Evolutionary conservation across 2,888 invertebrate genomes (phyloP).

Genomic region (Lamellibrachia columna): DNA sequence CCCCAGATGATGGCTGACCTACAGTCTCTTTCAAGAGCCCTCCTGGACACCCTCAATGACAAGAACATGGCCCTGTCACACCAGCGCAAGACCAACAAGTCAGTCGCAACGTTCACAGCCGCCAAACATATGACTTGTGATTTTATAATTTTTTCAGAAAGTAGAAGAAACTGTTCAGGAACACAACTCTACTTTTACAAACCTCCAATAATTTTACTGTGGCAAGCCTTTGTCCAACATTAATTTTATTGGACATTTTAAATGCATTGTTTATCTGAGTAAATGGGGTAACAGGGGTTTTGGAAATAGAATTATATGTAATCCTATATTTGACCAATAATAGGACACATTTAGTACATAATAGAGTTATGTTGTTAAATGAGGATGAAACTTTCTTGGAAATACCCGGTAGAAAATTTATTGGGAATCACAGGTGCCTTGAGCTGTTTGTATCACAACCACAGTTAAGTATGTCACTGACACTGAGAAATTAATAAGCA

Average conservation of each 20-base stretch:
- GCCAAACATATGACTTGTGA: not conserved
- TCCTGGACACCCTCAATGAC: slow-evolving; percentile 86
- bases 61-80: slow-evolving; percentile 85
- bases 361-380: too few relatives aligned
- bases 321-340: too few relatives aligned
- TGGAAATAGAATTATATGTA: not conserved
- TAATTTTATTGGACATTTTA: not conserved
- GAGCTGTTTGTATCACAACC: too few relatives aligned
- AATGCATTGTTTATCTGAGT: not conserved
- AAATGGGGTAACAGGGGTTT: not conserved
- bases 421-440: too few relatives aligned
- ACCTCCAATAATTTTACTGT: too few relatives aligned
- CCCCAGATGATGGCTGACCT: slow-evolving; percentile 73
- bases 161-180: not conserved
- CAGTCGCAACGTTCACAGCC: not conserved
- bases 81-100: slow-evolving; percentile 84
- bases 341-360: too few relatives aligned
- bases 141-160: not conserved
- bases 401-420: too few relatives aligned
- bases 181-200: too few relatives aligned
- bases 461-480: too few relatives aligned
- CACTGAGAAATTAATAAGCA: too few relatives aligned
- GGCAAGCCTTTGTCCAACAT: not conserved
- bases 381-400: too few relatives aligned
- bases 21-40: slow-evolving; percentile 79